Base-by-base conservation (phyloP, 2,797 vertebrate genomes). In the Notolabrus celidotus region DNA sequence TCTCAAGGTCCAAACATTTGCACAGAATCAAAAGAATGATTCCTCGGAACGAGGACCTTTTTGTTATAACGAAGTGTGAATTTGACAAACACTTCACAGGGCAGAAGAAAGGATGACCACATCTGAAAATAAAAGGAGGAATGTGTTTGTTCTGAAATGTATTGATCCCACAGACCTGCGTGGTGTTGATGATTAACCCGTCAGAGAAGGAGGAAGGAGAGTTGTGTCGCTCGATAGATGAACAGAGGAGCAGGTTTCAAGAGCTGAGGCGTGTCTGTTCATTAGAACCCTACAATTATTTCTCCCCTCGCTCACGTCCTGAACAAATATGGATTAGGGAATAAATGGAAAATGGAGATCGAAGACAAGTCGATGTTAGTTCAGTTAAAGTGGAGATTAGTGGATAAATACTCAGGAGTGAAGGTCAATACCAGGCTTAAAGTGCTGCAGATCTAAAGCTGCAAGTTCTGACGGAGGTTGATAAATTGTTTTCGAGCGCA, bases 181-280 rank as follows among this genome's bases (percentile, higher is more conserved):
- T 14, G 1, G 0, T 16, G 62, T 52, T 71, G 55, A 81, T 83
- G 66, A 85, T 86, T 79, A 82, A 89, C 81, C 20, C 9, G 53
- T 0, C 2, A 63, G 50, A 71, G 56, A 53, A 19, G 29, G 25
- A 43, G 31, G 10, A 11, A 12, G 8, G 36, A 52, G 16, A 54
- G n/a, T 31, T 61, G 1, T 0, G 42, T 16, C 23, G 59, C 52
- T 77, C 71, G 62, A 70, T 67, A 68, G 53, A 71, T 67, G 19
- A 69, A 65, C 43, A 69, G 23, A 67, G 45, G 43, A n/a, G n/a
- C n/a, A n/a, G n/a, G n/a, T n/a, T n/a, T n/a, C n/a, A n/a, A n/a
- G n/a, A 71, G 41, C 0, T 7, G 3, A 12, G 57, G 54, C 0
- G 3, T 65, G 51, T 47, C 55, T 61, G 29, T 51, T 77, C 51